Evolutionary conservation across 2,113 vertebrate genomes (phyloP).

Genomic region (Chaetodon auriga): DNA sequence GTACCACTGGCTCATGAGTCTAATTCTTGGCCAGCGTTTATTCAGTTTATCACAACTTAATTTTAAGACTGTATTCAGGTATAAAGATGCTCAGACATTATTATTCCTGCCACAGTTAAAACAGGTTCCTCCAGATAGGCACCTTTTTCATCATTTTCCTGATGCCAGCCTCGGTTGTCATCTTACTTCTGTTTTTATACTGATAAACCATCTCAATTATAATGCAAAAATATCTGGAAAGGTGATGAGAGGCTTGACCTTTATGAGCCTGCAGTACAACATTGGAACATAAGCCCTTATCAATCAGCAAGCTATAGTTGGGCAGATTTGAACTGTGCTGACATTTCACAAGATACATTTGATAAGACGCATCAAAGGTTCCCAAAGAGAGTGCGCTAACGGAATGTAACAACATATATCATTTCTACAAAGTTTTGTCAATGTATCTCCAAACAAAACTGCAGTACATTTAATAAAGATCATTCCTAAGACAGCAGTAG

Average conservation of each 20-base stretch:
- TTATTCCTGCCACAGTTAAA: constrained; percentile 74
- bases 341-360: constrained; percentile 48
- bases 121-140: constrained; percentile 41
- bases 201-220: constrained; percentile 71
- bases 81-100: constrained; percentile 57
- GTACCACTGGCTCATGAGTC: constrained; percentile 13
- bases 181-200: constrained; percentile 57
- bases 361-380: neutral
- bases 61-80: constrained; percentile 52
- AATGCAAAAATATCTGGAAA: constrained; percentile 48
- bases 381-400: neutral
- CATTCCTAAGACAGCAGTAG: neutral
- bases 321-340: constrained; percentile 24
- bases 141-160: constrained; percentile 61
- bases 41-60: constrained; percentile 50
- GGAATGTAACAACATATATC: neutral
- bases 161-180: constrained; percentile 42
- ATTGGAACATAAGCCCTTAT: constrained; percentile 34
- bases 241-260: constrained; percentile 62
- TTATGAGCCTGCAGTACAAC: constrained; percentile 43
- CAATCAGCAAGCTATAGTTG: constrained; percentile 25
- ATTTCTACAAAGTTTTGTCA: constrained; percentile 2
- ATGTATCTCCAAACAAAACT: neutral
- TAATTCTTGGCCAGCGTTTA: constrained; percentile 51
- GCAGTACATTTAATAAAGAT: neutral